Conservation (phyloP, 2,888 invertebrate genomes). For the Calameuta pallipes region DNA sequence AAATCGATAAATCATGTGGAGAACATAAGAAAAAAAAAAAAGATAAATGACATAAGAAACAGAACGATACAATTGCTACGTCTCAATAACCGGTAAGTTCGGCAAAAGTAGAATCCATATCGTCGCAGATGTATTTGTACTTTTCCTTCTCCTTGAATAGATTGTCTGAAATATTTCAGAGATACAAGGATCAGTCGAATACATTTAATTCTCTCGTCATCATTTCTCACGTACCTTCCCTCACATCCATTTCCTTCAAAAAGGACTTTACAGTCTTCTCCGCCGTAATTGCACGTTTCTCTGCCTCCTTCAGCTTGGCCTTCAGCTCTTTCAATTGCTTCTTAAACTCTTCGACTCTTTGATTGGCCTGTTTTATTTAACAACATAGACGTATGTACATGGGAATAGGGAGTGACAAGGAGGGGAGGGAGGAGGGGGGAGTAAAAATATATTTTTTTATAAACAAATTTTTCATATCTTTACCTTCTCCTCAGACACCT, state of each 20-base stretch:
- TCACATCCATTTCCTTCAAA: slow-evolving; percentile 78
- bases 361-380: slow-evolving; percentile 67
- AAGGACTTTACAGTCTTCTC: slow-evolving; percentile 78
- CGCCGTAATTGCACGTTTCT: slow-evolving; percentile 77
- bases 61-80: not conserved
- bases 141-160: slow-evolving; percentile 87
- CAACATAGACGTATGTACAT: not conserved
- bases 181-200: not conserved
- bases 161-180: slow-evolving; percentile 75
- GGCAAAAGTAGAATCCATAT: slow-evolving; percentile 80
- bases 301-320: slow-evolving; percentile 60
- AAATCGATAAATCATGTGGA: not conserved
- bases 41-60: not conserved
- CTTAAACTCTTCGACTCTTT: slow-evolving; percentile 74
- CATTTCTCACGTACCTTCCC: slow-evolving; percentile 70
- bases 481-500: slow-evolving; percentile 76
- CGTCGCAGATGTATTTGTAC: slow-evolving; percentile 81
- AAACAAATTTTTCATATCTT: not conserved
- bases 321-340: slow-evolving; percentile 63
- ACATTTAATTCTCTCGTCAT: not conserved
- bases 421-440: no score
- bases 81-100: slow-evolving; percentile 78
- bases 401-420: not conserved
- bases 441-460: slow-evolving; percentile 6
- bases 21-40: not conserved